A percentile compares a stretch with the other conserved stretches of the same genome.
phyloP scores from a whole-genome alignment of 1,140 invertebrate genomes.

The Dinoponera quadriceps region DNA sequence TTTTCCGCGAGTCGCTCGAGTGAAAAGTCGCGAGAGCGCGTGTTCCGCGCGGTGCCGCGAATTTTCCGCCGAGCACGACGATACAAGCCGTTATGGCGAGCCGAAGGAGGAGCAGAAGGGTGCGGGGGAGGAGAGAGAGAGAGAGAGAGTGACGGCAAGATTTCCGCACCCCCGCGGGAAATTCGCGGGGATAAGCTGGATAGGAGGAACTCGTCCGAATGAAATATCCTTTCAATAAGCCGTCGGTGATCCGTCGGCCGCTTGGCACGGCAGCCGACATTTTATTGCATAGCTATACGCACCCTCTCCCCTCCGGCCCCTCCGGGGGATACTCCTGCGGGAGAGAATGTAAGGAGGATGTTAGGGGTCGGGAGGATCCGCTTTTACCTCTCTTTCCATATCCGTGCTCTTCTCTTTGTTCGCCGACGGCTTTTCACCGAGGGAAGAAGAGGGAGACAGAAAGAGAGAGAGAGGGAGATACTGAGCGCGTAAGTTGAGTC shows the following conservation, averaged over 20 bases:
- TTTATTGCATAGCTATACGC: conserved; percentile 78
- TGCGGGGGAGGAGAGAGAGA: conserved; percentile 33
- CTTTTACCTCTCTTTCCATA: conserved; percentile 50
- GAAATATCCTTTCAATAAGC: conserved; percentile 84
- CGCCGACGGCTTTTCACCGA: not conserved
- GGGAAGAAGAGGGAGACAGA: no score
- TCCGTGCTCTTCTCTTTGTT: conserved; percentile 9
- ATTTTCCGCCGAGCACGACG: conserved; percentile 42
- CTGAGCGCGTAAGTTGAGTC: not conserved
- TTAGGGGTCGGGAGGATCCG: conserved; percentile 48
- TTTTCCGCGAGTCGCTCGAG: conserved; percentile 35
- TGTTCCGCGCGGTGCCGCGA: conserved; percentile 35
- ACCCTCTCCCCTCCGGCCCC: conserved; percentile 18
- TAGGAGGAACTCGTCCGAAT: conserved; percentile 77
- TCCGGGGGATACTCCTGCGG: conserved; percentile 59
- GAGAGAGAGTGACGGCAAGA: conserved; percentile 64
- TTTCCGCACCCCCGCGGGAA: conserved; percentile 77
- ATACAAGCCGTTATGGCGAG: conserved; percentile 43
- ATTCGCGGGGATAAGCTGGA: conserved; percentile 79
- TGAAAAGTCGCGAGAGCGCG: conserved; percentile 53
- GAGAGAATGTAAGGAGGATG: conserved; percentile 74
- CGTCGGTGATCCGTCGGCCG: conserved; percentile 78
- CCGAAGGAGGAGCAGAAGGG: conserved; percentile 59
- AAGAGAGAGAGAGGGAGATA: no score
- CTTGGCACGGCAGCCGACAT: conserved; percentile 79